Percentiles rank a stretch among this genome's conserved stretches.
Evolutionary conservation across 2,888 invertebrate species (phyloP).

Genomic region (Meganola albula): DNA sequence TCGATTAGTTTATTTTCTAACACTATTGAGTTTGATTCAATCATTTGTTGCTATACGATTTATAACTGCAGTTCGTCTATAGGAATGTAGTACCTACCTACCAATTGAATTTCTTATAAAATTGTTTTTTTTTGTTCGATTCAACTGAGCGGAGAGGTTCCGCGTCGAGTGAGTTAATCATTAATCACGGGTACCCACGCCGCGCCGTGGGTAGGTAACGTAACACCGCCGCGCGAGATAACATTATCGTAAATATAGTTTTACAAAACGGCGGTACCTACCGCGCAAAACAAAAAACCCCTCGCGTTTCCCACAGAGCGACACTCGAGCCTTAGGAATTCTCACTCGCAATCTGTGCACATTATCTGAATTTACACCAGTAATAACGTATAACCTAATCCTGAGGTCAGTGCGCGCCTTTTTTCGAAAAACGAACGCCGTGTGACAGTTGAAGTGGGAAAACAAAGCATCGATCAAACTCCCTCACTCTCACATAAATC

Average conservation of each 20-base stretch:
- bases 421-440: slow-evolving; percentile 50
- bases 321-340: slow-evolving; percentile 59
- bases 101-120: slow-evolving; percentile 41
- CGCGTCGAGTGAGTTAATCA: slow-evolving; percentile 47
- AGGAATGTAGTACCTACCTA: slow-evolving; percentile 26
- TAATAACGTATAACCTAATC: slow-evolving; percentile 55
- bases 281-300: slow-evolving; percentile 55
- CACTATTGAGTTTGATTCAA: slow-evolving; percentile 43
- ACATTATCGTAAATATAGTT: slow-evolving; percentile 74
- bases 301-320: slow-evolving; percentile 49
- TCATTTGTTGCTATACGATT: slow-evolving; percentile 33
- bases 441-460: slow-evolving; percentile 61
- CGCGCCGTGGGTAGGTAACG: slow-evolving; percentile 53
- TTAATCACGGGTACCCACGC: slow-evolving; percentile 49
- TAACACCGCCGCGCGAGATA: slow-evolving; percentile 58
- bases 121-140: slow-evolving; percentile 39
- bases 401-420: slow-evolving; percentile 43
- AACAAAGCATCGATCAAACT: slow-evolving; percentile 75
- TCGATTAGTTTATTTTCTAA: slow-evolving; percentile 53
- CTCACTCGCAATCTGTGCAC: slow-evolving; percentile 56
- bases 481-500: slow-evolving; percentile 77
- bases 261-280: slow-evolving; percentile 63
- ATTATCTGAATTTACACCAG: slow-evolving; percentile 65
- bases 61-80: slow-evolving; percentile 56
- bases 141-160: slow-evolving; percentile 36